Evolutionary conservation across 1,140 invertebrate genomes (phyloP).

Genomic region (Eurosta solidaginis): DNA sequence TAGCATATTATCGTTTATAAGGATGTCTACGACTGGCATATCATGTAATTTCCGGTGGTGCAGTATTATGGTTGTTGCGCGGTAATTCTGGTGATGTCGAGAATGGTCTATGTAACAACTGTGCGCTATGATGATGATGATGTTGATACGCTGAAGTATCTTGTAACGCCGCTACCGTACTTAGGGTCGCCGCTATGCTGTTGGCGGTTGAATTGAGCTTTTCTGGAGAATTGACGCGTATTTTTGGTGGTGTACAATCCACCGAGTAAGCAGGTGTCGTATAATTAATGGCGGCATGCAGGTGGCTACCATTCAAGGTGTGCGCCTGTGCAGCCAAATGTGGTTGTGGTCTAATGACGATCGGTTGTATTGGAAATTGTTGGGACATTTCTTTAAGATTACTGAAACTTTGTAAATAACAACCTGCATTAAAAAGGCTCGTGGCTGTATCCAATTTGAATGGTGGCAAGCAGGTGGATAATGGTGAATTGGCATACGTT

Average conservation of each 20-base stretch:
- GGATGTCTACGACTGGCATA: constrained; percentile 33
- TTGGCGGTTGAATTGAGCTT: constrained; percentile 54
- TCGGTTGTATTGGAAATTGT: constrained; percentile 58
- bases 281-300: constrained; percentile 53
- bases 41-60: constrained; percentile 62
- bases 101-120: constrained; percentile 63
- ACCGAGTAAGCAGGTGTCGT: constrained; percentile 53
- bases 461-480: constrained; percentile 46
- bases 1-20: neutral
- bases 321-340: constrained; percentile 55
- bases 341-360: constrained; percentile 57
- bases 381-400: constrained; percentile 58
- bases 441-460: constrained; percentile 53
- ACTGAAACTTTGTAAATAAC: constrained; percentile 58
- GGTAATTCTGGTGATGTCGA: constrained; percentile 60
- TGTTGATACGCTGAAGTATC: constrained; percentile 36
- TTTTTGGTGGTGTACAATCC: constrained; percentile 55
- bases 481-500: constrained; percentile 23
- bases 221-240: constrained; percentile 62
- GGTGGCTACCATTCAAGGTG: constrained; percentile 52
- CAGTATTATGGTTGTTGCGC: constrained; percentile 45
- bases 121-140: constrained; percentile 51
- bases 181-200: constrained; percentile 42
- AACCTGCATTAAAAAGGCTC: constrained; percentile 55
- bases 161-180: constrained; percentile 43